Conservation (phyloP, 2,797 vertebrate species). For the Acrocephalus scirpaceus region DNA sequence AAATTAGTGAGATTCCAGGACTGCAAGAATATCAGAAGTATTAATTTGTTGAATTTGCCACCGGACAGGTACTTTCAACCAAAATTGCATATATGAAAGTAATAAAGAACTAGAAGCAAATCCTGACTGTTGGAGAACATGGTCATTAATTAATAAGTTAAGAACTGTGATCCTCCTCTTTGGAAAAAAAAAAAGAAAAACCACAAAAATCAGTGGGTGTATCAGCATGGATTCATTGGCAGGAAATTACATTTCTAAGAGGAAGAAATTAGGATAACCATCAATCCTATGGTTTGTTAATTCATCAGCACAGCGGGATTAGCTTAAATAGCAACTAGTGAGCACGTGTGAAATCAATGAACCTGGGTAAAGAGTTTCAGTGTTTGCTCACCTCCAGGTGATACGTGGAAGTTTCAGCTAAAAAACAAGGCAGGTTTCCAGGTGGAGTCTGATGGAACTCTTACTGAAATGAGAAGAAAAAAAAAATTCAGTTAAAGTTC, state of each 20-base stretch:
- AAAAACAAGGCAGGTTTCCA: not conserved
- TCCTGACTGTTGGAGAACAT: not conserved
- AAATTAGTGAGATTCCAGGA: not conserved
- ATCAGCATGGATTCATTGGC: not conserved
- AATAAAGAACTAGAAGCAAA: not conserved
- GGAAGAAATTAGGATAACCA: slow-evolving; percentile 12
- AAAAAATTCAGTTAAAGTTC: not conserved
- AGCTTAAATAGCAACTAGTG: not conserved
- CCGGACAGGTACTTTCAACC: not conserved
- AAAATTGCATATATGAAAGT: not conserved
- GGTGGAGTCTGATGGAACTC: not conserved
- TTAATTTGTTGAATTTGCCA: not conserved
- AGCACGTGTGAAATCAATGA: not conserved
- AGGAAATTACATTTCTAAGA: slow-evolving; percentile 14
- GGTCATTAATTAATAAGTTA: not conserved
- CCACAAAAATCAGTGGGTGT: not conserved
- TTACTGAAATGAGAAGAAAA: not conserved
- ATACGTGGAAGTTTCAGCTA: not conserved
- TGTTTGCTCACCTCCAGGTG: not conserved
- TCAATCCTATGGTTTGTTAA: not conserved
- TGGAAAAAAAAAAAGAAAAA: not conserved
- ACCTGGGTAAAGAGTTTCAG: not conserved
- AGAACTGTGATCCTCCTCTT: not conserved
- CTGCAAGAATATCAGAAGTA: not conserved
- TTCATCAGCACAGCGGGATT: slow-evolving; percentile 7